Conservation (phyloP, 2,888 invertebrate genomes). For the Scelioninae gen. 2 region DNA sequence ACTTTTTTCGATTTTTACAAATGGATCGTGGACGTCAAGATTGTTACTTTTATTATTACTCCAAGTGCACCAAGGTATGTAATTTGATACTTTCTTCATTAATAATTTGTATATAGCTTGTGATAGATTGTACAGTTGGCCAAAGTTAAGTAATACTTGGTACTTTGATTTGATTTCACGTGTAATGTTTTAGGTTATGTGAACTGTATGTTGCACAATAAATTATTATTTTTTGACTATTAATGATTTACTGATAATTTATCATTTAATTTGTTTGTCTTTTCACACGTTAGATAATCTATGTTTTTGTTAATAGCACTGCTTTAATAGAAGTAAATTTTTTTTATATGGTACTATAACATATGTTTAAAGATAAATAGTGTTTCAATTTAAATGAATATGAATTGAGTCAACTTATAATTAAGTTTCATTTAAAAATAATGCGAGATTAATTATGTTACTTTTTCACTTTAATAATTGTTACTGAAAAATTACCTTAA, state of each 20-base stretch:
- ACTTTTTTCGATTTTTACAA: conserved; percentile 73
- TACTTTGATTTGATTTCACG: conserved; percentile 12
- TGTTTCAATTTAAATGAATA: too few relatives aligned
- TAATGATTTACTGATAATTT: background rate
- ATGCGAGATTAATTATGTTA: too few relatives aligned
- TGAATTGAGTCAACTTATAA: too few relatives aligned
- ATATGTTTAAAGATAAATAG: too few relatives aligned
- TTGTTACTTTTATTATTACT: conserved; percentile 93
- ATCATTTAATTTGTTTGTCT: background rate
- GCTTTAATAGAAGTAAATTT: too few relatives aligned
- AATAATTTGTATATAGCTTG: background rate
- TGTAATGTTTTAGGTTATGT: conserved; percentile 17
- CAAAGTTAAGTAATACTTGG: background rate
- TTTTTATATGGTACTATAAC: too few relatives aligned
- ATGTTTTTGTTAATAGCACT: too few relatives aligned
- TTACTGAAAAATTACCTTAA: too few relatives aligned
- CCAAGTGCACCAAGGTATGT: conserved; percentile 88
- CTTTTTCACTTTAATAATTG: too few relatives aligned
- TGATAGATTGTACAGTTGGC: background rate
- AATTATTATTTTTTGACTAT: background rate
- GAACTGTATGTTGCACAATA: background rate
- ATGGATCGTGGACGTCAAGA: conserved; percentile 87
- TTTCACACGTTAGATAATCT: background rate
- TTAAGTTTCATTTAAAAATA: too few relatives aligned
- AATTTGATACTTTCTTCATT: conserved; percentile 24